Evolutionary conservation across 1,140 invertebrate genomes (phyloP).

Genomic region (Brachionus plicatilis): DNA sequence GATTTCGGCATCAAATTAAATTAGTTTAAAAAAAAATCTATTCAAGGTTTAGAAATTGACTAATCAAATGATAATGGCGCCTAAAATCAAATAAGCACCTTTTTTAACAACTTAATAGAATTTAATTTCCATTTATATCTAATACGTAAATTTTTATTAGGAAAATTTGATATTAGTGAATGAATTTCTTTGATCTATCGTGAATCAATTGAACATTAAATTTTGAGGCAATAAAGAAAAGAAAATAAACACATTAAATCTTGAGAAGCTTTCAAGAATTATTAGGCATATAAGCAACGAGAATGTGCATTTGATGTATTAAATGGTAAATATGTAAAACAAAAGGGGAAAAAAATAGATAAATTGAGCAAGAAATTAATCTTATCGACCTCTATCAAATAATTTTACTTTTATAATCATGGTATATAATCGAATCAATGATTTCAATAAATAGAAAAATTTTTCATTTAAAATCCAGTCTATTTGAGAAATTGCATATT

Average conservation of each 20-base stretch:
- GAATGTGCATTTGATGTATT: background rate
- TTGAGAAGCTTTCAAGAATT: background rate
- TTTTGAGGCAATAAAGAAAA: background rate
- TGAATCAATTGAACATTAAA: background rate
- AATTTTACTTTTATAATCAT: background rate
- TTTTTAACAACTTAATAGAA: background rate
- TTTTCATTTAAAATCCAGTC: background rate
- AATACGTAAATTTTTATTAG: background rate
- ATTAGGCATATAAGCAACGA: background rate
- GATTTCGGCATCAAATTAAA: background rate
- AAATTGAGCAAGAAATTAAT: background rate
- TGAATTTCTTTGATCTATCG: background rate
- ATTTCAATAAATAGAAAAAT: background rate
- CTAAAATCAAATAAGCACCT: background rate
- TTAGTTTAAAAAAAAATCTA: background rate
- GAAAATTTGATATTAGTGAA: background rate
- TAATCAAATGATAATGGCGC: background rate
- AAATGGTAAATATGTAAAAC: background rate
- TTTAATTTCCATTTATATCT: background rate
- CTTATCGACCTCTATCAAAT: background rate
- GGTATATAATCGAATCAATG: background rate
- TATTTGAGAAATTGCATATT: background rate
- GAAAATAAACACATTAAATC: background rate
- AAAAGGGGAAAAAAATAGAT: background rate
- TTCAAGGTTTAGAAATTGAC: background rate